These are phyloP conservation scores for Megaptera novaeangliae DNA, from an alignment of 2,113 vertebrate species.

Conservation along the genomic window DNA sequence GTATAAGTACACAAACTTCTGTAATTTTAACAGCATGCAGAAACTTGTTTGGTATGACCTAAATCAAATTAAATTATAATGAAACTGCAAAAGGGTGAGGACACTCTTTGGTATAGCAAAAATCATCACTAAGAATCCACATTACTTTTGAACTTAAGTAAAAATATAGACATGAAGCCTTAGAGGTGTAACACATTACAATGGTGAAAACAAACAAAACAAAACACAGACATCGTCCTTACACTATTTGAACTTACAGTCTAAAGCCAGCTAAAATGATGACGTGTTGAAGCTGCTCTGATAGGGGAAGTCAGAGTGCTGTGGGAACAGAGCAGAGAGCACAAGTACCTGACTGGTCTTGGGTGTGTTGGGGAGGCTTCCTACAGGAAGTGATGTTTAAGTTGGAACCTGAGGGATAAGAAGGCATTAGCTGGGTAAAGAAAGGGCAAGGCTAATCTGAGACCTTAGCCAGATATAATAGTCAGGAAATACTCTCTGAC, in stretches of 20 bases:
- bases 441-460: background rate
- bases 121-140: background rate
- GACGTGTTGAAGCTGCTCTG: background rate
- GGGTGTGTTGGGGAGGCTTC: background rate
- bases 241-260: background rate
- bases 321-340: background rate
- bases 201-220: background rate
- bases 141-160: background rate
- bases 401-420: background rate
- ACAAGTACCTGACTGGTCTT: background rate
- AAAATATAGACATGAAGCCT: background rate
- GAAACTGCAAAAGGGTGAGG: background rate
- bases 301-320: background rate
- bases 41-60: background rate
- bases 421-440: constrained; percentile 4
- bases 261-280: background rate
- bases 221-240: background rate
- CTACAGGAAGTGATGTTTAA: constrained; percentile 32
- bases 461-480: background rate
- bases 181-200: background rate
- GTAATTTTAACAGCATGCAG: background rate
- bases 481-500: constrained; percentile 27
- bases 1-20: background rate
- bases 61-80: constrained; percentile 17
- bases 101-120: background rate